Conservation (phyloP, 2,113 vertebrate genomes). For the Paramormyrops kingsleyae region DNA sequence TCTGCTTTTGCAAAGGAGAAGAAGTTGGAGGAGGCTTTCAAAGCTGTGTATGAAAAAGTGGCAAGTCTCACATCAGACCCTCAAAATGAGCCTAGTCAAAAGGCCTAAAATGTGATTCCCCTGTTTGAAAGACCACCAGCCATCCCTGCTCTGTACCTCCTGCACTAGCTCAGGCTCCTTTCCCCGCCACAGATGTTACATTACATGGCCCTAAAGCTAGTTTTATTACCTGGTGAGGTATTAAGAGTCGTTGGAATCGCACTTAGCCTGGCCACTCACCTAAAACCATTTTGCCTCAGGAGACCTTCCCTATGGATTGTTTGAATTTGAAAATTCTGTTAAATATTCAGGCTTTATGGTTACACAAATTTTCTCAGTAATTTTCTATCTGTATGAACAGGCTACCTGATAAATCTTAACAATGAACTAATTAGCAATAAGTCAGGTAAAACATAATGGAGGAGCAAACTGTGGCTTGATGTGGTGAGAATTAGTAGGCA, state of each 20-base stretch:
- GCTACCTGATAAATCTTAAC: background rate
- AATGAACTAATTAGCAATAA: background rate
- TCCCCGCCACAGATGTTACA: background rate
- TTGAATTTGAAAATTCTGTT: background rate
- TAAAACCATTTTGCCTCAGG: too few species aligned
- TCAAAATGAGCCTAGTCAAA: too few species aligned
- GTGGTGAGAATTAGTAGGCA: background rate
- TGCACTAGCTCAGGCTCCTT: background rate
- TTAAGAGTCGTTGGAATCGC: too few species aligned
- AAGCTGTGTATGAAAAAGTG: too few species aligned
- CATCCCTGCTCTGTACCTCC: background rate
- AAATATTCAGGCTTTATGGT: background rate
- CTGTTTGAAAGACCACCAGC: too few species aligned
- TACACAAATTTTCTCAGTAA: background rate
- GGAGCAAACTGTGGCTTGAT: background rate
- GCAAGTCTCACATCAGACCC: too few species aligned
- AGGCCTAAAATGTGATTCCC: too few species aligned
- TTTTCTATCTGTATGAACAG: background rate
- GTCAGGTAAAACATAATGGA: background rate
- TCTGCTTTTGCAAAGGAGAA: too few species aligned
- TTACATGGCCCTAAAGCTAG: background rate
- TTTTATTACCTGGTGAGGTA: background rate
- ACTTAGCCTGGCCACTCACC: too few species aligned
- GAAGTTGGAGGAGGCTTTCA: too few species aligned
- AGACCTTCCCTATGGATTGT: too few species aligned